Base-by-base conservation (phyloP, 2,888 invertebrate genomes). In the Torymus tubicola region DNA sequence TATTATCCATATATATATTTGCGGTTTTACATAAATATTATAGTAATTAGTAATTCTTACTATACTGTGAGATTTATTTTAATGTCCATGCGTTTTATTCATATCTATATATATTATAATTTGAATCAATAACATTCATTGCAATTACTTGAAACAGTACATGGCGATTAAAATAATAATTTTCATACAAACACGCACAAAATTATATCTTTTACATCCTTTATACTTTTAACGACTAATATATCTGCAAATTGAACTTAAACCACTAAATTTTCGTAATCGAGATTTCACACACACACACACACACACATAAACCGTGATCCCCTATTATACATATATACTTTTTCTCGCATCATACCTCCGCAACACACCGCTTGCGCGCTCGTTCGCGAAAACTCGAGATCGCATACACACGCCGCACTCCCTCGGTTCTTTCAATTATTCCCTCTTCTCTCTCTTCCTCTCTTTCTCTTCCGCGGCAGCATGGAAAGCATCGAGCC, bases 351-450 rank as follows among this genome's bases (percentile, higher is more conserved):
- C 31, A 31, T 31, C 31, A 31, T 31, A 31, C 3, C 3, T 8
- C 31, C 8, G 3, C 3, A 5, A 2, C 31, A 31, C 50, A 64
- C 12, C 18, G 5, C 16, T n/a, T n/a, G 64, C 1, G 55, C 13
- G 21, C 42, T 64, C n/a, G 50, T 60, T 55, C 61, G 78, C 74
- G 77, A 78, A 74, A 81, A 82, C 68, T 77, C 82, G 82, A 67
- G 76, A 42, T 3, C 31, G 31, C 31, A 31, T 2, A 8, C 31
- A 8, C 31, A 8, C 77, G 78, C 75, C 42, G 8, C 75, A 75
- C 75, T 64, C 71, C 74, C 73, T 71, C 79, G 80, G 75, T 81
- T 84, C 83, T 80, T 82, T 82, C 82, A 82, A 82, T 80, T 82
- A 82, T 80, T 80, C 63, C 68, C 53, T 76, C 65, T 72, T 67